Evolutionary conservation across 2,113 vertebrate genomes (phyloP).

Genomic region (Protobothrops flavoviridis): DNA sequence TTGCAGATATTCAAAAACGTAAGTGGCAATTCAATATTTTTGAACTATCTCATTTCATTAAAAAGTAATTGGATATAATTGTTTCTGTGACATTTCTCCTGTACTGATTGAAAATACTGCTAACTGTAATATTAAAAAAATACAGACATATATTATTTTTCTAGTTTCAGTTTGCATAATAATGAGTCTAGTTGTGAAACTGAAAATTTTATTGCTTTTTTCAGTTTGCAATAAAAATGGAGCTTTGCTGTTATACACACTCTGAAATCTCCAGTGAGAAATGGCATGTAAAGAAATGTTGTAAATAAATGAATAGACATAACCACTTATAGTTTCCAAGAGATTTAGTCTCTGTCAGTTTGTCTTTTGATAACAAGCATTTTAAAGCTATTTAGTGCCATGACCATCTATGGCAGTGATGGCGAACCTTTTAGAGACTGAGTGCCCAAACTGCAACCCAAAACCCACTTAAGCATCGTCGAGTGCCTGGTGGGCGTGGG

Average conservation of each 20-base stretch:
- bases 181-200: neutral
- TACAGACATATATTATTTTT: neutral
- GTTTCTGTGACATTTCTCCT: neutral
- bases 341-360: neutral
- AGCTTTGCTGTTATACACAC: neutral
- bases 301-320: neutral
- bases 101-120: neutral
- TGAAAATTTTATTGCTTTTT: neutral
- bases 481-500: too few relatives aligned
- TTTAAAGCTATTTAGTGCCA: neutral
- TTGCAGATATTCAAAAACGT: neutral
- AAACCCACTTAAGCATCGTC: too few relatives aligned
- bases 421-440: too few relatives aligned
- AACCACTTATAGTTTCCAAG: neutral
- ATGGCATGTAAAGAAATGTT: neutral
- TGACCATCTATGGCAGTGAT: too few relatives aligned
- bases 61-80: neutral
- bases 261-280: neutral
- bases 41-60: neutral
- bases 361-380: neutral
- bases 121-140: neutral
- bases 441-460: too few relatives aligned
- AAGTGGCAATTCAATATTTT: slow-evolving; percentile 35
- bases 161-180: neutral
- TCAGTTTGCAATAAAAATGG: neutral